Evolutionary conservation across 1,140 invertebrate genomes (phyloP).

Genomic region (Chelonus insularis): DNA sequence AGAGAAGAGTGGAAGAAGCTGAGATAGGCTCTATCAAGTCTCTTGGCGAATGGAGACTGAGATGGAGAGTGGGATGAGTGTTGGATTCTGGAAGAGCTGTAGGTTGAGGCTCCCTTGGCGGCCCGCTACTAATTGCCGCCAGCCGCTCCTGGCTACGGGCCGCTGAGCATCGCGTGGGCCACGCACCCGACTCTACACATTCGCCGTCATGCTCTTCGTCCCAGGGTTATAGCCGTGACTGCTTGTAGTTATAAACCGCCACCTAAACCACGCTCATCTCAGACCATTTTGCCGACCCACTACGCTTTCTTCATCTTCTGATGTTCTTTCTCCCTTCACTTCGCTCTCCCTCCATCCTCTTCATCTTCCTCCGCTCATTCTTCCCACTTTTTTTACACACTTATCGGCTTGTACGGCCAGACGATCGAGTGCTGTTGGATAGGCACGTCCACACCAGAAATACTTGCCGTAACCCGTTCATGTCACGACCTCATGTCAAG

Average conservation of each 20-base stretch:
- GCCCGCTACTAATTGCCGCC: constrained; percentile 60
- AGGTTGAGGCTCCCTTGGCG: constrained; percentile 51
- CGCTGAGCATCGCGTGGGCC: constrained; percentile 50
- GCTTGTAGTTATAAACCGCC: constrained; percentile 24
- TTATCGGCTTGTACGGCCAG: constrained; percentile 7
- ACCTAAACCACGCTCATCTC: constrained; percentile 21
- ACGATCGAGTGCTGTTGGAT: neutral
- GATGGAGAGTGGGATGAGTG: constrained; percentile 28
- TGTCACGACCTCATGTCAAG: constrained; percentile 3
- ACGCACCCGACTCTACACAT: constrained; percentile 37
- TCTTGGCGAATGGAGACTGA: constrained; percentile 28
- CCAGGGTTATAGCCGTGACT: constrained; percentile 42
- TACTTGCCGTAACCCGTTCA: neutral
- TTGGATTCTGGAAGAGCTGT: constrained; percentile 38
- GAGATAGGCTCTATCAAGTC: constrained; percentile 56
- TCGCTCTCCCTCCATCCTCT: neutral
- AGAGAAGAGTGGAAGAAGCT: constrained; percentile 32
- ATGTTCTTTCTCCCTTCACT: neutral
- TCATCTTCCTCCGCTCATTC: neutral
- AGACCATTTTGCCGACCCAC: constrained; percentile 6
- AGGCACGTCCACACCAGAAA: constrained; percentile 9
- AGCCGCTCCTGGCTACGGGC: constrained; percentile 57
- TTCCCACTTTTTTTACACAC: constrained; percentile 2
- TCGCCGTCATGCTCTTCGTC: constrained; percentile 38
- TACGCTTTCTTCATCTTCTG: constrained; percentile 1